Evolutionary conservation across 2,888 invertebrate genomes (phyloP), one percentile per base, ranked within the genome.

Genomic region (Ryuthela nishihirai): DNA sequence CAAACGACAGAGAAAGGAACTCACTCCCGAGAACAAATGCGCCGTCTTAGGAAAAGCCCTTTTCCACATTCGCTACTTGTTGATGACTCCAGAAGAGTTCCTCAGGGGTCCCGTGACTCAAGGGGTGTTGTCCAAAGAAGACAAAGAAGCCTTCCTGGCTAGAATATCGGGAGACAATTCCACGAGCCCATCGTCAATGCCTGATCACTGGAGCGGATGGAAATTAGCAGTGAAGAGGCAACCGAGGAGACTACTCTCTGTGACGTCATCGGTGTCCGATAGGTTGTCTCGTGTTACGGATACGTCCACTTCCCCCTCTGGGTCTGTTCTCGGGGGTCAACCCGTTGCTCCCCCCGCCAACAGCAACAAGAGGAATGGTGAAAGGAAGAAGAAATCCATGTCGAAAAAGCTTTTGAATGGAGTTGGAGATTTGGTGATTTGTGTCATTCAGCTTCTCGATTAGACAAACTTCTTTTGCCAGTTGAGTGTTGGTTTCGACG

Each of bases 71-170:
- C 78, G 85, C 7, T 86, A 85, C 68, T 77, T 85, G 60, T 73
- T 84, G 42, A 82, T 88, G 78, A 76, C 78, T 10, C 80, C 82
- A 9, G 80, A 79, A 44, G 83, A 84, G 62, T 82, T 87, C 69
- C 72, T 78, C 46, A 78, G 79, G 20, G 81, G 82, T 0, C 82
- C 81, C 15, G 78, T 79, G 70, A 72, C 75, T 7, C 80, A 80
- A 39, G 79, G 79, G 1, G 74, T 83, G 35, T 71, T 83, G 17
- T 75, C 77, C 35, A 77, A 78, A 59, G 75, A 76, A 26, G 82
- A 83, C 66, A 78, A 70, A 26, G 68, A 70, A 21, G 64, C 69
- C n/a, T 62, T 77, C 3, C 65, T 71, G 42, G 68, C 68, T n/a
- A 55, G 67, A 40, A 68, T 74, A 21, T 66, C 52, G 3, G 60